phyloP scores from a whole-genome alignment of 1,140 invertebrate genomes.

The Tyrophagus putrescentiae region DNA sequence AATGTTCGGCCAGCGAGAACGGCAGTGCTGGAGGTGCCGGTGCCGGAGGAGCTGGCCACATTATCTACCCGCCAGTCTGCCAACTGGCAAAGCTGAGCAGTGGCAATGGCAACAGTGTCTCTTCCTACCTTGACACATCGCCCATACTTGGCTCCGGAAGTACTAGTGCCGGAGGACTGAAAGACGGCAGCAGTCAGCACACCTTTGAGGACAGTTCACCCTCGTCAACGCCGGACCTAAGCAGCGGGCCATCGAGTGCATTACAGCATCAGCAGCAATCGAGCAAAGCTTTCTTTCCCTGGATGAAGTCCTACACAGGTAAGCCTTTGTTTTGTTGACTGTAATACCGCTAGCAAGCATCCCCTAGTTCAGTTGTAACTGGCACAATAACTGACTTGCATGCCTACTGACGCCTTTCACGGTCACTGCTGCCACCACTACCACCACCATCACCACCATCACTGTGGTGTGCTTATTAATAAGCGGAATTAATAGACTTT shows the following conservation, averaged over 20 bases:
- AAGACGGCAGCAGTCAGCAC: not conserved
- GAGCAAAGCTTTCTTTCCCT: constrained; percentile 24
- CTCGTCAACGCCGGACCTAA: not conserved
- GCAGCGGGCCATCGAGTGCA: not conserved
- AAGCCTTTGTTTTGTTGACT: constrained; percentile 10
- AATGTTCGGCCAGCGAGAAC: not conserved
- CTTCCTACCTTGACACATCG: too few species aligned
- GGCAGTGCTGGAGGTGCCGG: too few species aligned
- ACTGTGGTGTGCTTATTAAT: not conserved
- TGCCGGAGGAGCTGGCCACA: too few species aligned
- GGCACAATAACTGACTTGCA: too few species aligned
- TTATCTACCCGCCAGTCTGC: not conserved
- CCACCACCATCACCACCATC: too few species aligned
- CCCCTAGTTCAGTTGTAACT: not conserved
- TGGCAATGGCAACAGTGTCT: too few species aligned
- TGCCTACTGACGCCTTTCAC: not conserved
- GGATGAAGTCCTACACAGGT: constrained; percentile 29
- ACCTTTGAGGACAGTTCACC: constrained; percentile 3
- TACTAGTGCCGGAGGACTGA: too few species aligned
- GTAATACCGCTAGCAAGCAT: not conserved
- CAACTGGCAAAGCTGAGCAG: constrained; percentile 3
- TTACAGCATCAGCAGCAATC: constrained; percentile 6
- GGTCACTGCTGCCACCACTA: not conserved
- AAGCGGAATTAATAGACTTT: constrained; percentile 9
- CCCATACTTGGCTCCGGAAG: too few species aligned